Percentiles rank a stretch among this genome's conserved stretches.
These are phyloP conservation scores for Istiophorus platypterus DNA, from an alignment of 2,113 vertebrate species.

Conservation along the genomic window DNA sequence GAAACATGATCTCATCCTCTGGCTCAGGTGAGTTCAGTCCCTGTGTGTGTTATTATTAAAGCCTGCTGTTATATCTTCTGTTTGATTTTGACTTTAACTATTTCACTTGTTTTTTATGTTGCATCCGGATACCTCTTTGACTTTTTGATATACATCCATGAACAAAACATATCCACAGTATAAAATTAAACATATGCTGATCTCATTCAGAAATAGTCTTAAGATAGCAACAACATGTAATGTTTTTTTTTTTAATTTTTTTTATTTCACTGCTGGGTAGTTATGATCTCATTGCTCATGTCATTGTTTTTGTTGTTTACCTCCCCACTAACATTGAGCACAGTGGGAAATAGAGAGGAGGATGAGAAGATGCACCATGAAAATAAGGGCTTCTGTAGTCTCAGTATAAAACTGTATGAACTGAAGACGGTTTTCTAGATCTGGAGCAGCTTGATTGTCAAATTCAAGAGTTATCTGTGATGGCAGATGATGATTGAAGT, in stretches of 20 bases:
- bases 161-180: background rate
- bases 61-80: background rate
- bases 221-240: background rate
- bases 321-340: background rate
- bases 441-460: background rate
- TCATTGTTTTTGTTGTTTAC: background rate
- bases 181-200: background rate
- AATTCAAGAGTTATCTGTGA: too few species aligned
- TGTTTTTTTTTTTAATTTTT: too few species aligned
- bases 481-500: too few species aligned
- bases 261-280: background rate
- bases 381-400: background rate
- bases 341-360: background rate
- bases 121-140: background rate
- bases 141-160: background rate
- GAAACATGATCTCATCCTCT: conserved; percentile 94
- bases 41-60: background rate
- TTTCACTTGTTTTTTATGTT: background rate
- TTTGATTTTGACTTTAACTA: background rate
- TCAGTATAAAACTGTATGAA: background rate
- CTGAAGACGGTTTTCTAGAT: background rate
- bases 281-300: background rate
- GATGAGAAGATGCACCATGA: conserved; percentile 2
- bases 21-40: conserved; percentile 87
- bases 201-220: background rate